Percentiles rank a stretch among this genome's conserved stretches.
Conservation (phyloP, 2,888 invertebrate genomes). For the Zonitis immaculata region DNA sequence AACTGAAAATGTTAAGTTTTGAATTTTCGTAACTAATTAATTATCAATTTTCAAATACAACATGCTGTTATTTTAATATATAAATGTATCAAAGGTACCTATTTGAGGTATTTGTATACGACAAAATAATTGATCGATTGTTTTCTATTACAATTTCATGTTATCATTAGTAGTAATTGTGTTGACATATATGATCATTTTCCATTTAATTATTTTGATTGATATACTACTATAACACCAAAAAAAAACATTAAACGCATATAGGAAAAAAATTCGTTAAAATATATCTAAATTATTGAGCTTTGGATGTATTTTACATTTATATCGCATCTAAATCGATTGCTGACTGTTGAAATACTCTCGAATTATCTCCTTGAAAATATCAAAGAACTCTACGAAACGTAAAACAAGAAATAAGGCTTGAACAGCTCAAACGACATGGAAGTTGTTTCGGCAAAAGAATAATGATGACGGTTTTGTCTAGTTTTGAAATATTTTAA, state of each 20-base stretch:
- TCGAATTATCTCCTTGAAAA: slow-evolving; percentile 11
- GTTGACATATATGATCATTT: slow-evolving; percentile 18
- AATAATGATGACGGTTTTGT: slow-evolving; percentile 4
- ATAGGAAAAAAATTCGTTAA: background rate
- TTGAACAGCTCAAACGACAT: slow-evolving; percentile 13
- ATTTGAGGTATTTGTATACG: slow-evolving; percentile 5
- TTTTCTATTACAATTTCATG: slow-evolving; percentile 18
- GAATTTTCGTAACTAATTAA: background rate
- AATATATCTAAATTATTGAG: slow-evolving; percentile 3
- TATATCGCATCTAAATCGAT: background rate
- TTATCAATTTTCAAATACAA: background rate
- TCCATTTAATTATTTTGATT: slow-evolving; percentile 12
- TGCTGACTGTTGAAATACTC: slow-evolving; percentile 1
- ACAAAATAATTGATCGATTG: slow-evolving; percentile 22
- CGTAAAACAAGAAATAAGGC: slow-evolving; percentile 13
- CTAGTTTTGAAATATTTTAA: slow-evolving; percentile 11
- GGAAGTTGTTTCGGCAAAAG: background rate
- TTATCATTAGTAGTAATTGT: slow-evolving; percentile 18
- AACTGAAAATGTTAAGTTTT: too few species aligned
- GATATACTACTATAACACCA: background rate
- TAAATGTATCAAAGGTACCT: too few species aligned
- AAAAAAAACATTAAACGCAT: slow-evolving; percentile 1
- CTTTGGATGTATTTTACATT: slow-evolving; percentile 3
- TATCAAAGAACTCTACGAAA: slow-evolving; percentile 12
- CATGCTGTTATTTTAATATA: background rate